Base-by-base conservation (phyloP, 2,888 invertebrate genomes). In the Cerastoderma edule region DNA sequence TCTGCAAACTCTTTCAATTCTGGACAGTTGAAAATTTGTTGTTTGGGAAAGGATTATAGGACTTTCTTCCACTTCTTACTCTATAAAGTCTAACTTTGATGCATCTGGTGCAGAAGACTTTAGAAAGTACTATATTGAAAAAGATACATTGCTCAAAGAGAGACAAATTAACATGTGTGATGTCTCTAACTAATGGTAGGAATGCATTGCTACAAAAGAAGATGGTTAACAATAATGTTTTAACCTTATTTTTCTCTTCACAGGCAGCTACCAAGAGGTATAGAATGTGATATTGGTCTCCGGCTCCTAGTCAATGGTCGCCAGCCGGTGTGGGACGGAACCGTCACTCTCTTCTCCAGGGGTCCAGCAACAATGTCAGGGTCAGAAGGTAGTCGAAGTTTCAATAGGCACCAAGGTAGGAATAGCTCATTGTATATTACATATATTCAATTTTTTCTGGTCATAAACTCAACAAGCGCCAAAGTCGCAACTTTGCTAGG, bases 301-400 rank as follows among this genome's bases (percentile, higher is more conserved):
- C 72, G 73, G 10, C 76, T 87, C 8, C 71, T 78, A 28, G 75
- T 70, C 60, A 48, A 70, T 24, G 67, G 69, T 0, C 65, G 74
- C 22, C 72, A 46, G 44, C 83, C 83, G 65, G 78, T 87, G 8
- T 87, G 87, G 87, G 80, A 85, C 56, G 85, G 85, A 32, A 72
- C 72, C 33, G 70, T 75, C n/a, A 86, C 85, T 13, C 68, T 87
- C 3, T 76, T 87, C 33, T 88, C 87, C 10, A 75, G 87, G 44
- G 74, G 32, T 28, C 32, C 77, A 19, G 64, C 33, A 19, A 50
- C 46, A 28, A 46, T 28, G 44, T 30, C 27, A 56, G 19, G 33
- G 13, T 6, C 24, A 66, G n/a, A 19, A 0, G 4, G 65, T 46
- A 48, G 39, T 22, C 48, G 22, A 39, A 60, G 60, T 65, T 48